Evolutionary conservation across 2,888 invertebrate species (phyloP).

Genomic region (Sisyra terminalis): DNA sequence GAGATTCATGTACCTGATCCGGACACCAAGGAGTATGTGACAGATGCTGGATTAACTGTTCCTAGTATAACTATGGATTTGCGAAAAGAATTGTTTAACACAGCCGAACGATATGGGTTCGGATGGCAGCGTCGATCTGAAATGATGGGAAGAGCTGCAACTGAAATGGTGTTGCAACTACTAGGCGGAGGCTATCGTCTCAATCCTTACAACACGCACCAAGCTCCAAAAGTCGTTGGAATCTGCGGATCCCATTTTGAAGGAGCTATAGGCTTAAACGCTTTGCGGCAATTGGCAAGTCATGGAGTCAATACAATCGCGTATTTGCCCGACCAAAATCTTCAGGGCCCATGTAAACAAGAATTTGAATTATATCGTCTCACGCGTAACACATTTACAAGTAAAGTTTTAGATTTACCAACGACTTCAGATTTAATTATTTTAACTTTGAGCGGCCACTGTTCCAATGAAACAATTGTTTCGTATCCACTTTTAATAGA

Average conservation of each 20-base stretch:
- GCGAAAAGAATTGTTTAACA: conserved; percentile 47
- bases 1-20: conserved; percentile 56
- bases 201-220: conserved; percentile 76
- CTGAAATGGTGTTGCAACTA: conserved; percentile 69
- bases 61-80: conserved; percentile 53
- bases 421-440: conserved; percentile 35
- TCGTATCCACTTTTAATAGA: conserved; percentile 35
- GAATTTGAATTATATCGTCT: conserved; percentile 51
- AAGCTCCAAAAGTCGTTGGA: conserved; percentile 66
- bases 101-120: conserved; percentile 50
- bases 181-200: conserved; percentile 72
- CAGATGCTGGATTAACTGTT: conserved; percentile 68
- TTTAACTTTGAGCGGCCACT: conserved; percentile 33
- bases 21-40: conserved; percentile 46
- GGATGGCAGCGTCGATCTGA: conserved; percentile 49
- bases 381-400: conserved; percentile 40
- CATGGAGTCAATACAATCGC: conserved; percentile 62
- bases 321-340: conserved; percentile 21
- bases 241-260: conserved; percentile 49
- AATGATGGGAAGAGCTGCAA: conserved; percentile 66
- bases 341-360: conserved; percentile 28
- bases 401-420: conserved; percentile 31
- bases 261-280: conserved; percentile 53
- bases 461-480: conserved; percentile 22
- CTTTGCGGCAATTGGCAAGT: conserved; percentile 63